Evolutionary conservation across 1,140 invertebrate genomes (phyloP).

Genomic region (Epicauta chinensis): DNA sequence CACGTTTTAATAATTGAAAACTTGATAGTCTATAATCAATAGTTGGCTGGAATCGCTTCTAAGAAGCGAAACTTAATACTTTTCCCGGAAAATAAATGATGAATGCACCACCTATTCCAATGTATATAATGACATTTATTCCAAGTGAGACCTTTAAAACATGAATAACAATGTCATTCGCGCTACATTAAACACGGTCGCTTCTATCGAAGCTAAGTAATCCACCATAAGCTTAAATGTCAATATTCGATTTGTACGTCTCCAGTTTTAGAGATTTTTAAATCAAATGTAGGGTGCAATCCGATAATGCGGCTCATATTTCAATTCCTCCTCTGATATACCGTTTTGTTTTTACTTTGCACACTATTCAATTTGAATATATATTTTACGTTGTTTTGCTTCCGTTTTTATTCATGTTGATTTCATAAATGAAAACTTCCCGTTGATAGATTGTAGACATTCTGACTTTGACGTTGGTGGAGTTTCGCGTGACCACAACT

Average conservation of each 20-base stretch:
- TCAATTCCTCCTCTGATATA: too few species aligned
- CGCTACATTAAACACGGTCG: slow-evolving; percentile 25
- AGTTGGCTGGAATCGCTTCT: too few species aligned
- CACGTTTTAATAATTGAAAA: too few species aligned
- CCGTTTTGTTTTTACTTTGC: too few species aligned
- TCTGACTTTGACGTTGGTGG: neutral
- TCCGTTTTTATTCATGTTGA: too few species aligned
- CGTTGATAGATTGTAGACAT: too few species aligned
- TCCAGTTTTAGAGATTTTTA: slow-evolving; percentile 8
- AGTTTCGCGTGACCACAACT: slow-evolving; percentile 15
- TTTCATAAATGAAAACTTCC: too few species aligned
- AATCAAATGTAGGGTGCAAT: slow-evolving; percentile 8
- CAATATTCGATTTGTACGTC: slow-evolving; percentile 18
- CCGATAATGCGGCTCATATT: neutral
- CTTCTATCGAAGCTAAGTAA: slow-evolving; percentile 13
- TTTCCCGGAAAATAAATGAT: neutral
- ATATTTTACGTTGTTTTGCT: too few species aligned
- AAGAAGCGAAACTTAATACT: too few species aligned
- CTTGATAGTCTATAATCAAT: too few species aligned
- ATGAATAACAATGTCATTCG: slow-evolving; percentile 29
- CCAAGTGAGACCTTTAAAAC: slow-evolving; percentile 25
- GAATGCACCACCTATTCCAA: slow-evolving; percentile 8
- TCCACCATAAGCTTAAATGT: slow-evolving; percentile 21
- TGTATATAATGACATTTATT: slow-evolving; percentile 26
- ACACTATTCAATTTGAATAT: too few species aligned